Evolutionary conservation across 1,140 invertebrate genomes (phyloP), one percentile per base, ranked within the genome.

Genomic region (Conus ventricosus): DNA sequence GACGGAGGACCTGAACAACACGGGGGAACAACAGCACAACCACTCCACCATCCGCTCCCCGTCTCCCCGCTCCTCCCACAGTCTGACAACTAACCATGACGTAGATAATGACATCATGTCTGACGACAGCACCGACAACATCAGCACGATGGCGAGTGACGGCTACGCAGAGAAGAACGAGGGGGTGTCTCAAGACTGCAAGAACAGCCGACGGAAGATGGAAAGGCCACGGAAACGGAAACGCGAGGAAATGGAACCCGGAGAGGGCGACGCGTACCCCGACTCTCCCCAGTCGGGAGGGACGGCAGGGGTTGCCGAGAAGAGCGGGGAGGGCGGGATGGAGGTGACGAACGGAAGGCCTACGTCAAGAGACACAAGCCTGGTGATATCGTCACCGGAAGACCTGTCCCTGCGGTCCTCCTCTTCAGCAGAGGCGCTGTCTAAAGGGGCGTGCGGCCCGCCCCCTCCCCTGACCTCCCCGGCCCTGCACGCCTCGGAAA

Each of bases 181-280:
- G 57, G 60, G n/a, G 27, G 75, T 25, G 71, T 25, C 63, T 17
- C 57, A 57, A 23, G 93, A 94, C 82, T 85, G 76, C 27, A 94
- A 94, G 91, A 93, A 92, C 88, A 94, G 94, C 20, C 87, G 94
- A 23, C 88, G 94, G 39, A 95, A 95, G 91, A 93, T 93, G 89
- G 94, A 94, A 15, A 91, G 92, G 67, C 94, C 94, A 4, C 88
- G 92, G 27, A 95, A 94, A 87, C 87, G 94, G 25, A 93, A 92
- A 63, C 89, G 93, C 25, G 92, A 92, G 84, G 84, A 90, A 80
- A 71, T 87, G 82, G 63, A 82, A 53, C 57, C n/a, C 8, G 84
- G 57, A 2, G 25, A 63, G 51, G 67, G 57, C 67, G 84, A 89
- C 10, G 76, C 51, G 39, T 60, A 75, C 25, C 54, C 81, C 23